phyloP scores from a whole-genome alignment of 2,888 invertebrate genomes.

The Poecilus cupreus region DNA sequence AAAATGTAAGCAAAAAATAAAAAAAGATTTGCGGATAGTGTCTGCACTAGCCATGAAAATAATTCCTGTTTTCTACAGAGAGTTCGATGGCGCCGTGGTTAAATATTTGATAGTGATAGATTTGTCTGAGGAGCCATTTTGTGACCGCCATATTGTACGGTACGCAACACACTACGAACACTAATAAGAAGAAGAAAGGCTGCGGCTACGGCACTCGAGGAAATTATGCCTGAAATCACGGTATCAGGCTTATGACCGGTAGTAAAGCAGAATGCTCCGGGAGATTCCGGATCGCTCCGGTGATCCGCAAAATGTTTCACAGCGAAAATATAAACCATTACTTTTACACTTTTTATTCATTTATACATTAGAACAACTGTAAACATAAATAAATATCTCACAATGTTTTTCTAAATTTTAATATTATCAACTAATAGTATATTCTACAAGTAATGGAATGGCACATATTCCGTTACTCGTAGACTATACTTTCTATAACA shows the following conservation, averaged over 20 bases:
- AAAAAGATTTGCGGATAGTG: too few relatives aligned
- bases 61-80: background rate
- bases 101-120: constrained; percentile 50
- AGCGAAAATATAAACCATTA: background rate
- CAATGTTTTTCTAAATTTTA: too few relatives aligned
- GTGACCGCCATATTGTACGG: constrained; percentile 36
- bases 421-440: too few relatives aligned
- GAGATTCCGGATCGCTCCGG: constrained; percentile 3
- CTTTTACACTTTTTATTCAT: background rate
- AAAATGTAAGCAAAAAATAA: too few relatives aligned
- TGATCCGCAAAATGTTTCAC: constrained; percentile 47
- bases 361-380: too few relatives aligned
- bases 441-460: too few relatives aligned
- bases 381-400: too few relatives aligned
- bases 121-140: constrained; percentile 41
- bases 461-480: too few relatives aligned
- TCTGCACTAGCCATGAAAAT: background rate
- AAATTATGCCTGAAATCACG: constrained; percentile 55
- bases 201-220: constrained; percentile 14
- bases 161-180: constrained; percentile 3
- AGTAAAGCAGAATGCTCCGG: constrained; percentile 29
- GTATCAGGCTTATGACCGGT: constrained; percentile 51
- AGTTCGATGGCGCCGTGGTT: background rate
- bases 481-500: too few relatives aligned
- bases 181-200: background rate